Evolutionary conservation across 2,113 vertebrate genomes (phyloP).

Genomic region (rat (Rattus norvegicus)): GRCr8 NC_086024.1:122230001-122230500

Average conservation of each 20-base stretch:
- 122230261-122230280: background rate
- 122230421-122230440: too few species aligned
- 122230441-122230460: background rate
- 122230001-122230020: background rate
- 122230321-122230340: background rate
- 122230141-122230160: slow-evolving; percentile 45
- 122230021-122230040: slow-evolving; percentile 51
- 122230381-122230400: background rate
- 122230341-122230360: background rate
- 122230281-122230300: background rate
- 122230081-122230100: background rate
- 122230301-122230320: background rate
- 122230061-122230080: background rate
- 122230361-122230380: background rate
- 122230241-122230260: slow-evolving; percentile 52
- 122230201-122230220: background rate
- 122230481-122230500: slow-evolving; percentile 44
- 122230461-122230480: slow-evolving; percentile 31
- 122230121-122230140: slow-evolving; percentile 31
- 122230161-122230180: slow-evolving; percentile 33
- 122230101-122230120: background rate
- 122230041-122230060: background rate
- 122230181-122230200: background rate
- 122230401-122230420: too few species aligned
- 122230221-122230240: background rate